phyloP scores from a whole-genome alignment of 64 coral and sea anemone species.

The Actinia equina region DNA sequence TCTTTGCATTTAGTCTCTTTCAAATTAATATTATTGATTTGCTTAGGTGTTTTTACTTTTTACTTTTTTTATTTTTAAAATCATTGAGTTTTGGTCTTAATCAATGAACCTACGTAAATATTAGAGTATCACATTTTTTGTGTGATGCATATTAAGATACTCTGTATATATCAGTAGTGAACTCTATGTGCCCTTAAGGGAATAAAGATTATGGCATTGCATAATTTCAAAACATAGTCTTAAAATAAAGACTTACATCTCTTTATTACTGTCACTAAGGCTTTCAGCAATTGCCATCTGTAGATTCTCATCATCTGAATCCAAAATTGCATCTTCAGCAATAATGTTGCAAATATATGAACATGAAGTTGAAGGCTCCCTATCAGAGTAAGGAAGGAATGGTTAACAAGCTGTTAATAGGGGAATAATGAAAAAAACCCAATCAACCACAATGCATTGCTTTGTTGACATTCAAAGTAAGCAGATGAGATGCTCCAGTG shows the following conservation, averaged over 20 bases:
- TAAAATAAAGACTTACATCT: neutral
- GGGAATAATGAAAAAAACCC: neutral
- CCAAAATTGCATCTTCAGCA: constrained; percentile 5
- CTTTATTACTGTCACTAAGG: constrained; percentile 3
- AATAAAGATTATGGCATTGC: neutral
- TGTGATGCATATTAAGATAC: no score
- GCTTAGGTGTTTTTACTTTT: neutral
- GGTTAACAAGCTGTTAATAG: neutral
- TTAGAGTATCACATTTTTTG: no score
- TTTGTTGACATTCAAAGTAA: neutral
- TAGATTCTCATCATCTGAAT: neutral
- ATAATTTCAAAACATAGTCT: neutral
- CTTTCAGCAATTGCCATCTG: constrained; percentile 4
- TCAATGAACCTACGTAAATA: no score
- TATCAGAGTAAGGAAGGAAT: neutral
- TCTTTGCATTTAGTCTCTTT: neutral
- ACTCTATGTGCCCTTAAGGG: neutral
- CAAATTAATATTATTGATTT: neutral
- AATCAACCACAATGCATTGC: neutral
- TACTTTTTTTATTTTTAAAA: neutral
- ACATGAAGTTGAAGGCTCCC: neutral
- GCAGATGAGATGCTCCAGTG: neutral
- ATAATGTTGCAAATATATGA: neutral
- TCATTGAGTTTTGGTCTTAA: no score
- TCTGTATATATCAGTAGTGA: no score